Base-by-base conservation (phyloP, 2,113 vertebrate species). In the Willisornis vidua region DNA sequence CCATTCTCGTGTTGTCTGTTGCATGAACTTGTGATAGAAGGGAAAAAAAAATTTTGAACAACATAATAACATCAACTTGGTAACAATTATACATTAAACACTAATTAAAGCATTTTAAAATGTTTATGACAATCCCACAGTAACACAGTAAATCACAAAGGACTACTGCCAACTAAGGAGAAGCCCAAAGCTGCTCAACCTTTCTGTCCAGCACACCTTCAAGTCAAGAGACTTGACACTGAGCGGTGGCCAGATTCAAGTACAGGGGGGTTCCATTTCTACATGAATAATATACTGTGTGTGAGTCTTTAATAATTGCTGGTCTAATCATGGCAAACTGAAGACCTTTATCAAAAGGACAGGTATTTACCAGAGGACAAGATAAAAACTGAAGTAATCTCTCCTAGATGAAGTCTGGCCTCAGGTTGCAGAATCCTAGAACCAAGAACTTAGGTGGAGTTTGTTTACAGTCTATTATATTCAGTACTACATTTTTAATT, bases 1-100 rank as follows among this genome's bases (percentile, higher is more conserved):
- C 98, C 98, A 99, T 98, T 96, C 98, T 98, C 20, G 98, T 98
- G 87, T 98, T 98, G 95, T 99, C 98, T 91, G 97, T 98, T 72
- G 98, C 94, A 74, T 98, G 98, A 87, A 98, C 98, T 99, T 88
- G 79, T 19, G 35, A 94, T 1, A 86, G 46, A 83, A 65, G 54
- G 67, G 23, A 7, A 54, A 94, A 93, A 93, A 91, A 94, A 58
- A 22, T 3, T 87, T 71, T 35, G 17, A 18, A 35, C 43, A 43
- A 35, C 83, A 46, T 33, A 28, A 52, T 16, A 57, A 61, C 8
- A 16, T 65, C 51, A 85, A 58, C 8, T 68, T 26, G 58, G 68
- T 54, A 79, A 77, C 14, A 35, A 71, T 24, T 37, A 43, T 59
- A 85, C 73, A 77, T 59, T 72, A 82, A 74, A 52, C 18, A 61